Evolutionary conservation across 2,797 vertebrate genomes (phyloP), one percentile per base, ranked within the genome.

Genomic region (Tragopan temminckii): DNA sequence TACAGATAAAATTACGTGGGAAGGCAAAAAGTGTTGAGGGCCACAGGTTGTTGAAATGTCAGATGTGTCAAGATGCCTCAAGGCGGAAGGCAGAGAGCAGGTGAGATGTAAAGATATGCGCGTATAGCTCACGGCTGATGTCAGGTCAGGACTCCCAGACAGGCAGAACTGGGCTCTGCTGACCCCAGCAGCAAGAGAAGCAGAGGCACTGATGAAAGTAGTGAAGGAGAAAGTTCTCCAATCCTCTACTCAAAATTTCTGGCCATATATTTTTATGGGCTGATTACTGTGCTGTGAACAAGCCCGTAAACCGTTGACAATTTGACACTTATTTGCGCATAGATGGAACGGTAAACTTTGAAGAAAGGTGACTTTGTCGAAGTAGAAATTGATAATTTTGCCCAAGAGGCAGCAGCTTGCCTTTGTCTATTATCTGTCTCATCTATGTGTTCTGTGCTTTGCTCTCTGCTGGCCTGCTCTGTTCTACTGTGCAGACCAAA

Each of bases 261-360:
- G 16, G n/a, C 43, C 6, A 16, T 20, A 11, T 1, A 1, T 13
- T n/a, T 89, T 85, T 59, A 48, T 0, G 0, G 36, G 23, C 55
- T 62, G 35, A 8, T 61, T 45, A 6, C 42, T 50, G 21, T 69
- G 4, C 38, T 67, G 64, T 53, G 43, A 64, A 25, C 46, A 24
- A 48, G 23, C 23, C 46, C 7, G 7, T 48, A 48, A 48, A 48
- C 46, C 4, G 12, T 8, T 48, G 46, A 24, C 46, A 48, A 29
- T 11, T 35, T 3, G 2, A 85, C 67, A 35, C 21, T 42, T 50
- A 8, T 11, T 85, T 82, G 77, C 17, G 52, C 10, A 4, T 17
- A 88, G 50, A n/a, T 21, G 23, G 29, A 35, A 23, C 0, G 4
- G 20, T 15, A 53, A 75, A 42, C 79, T 40, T 20, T 13, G 15